phyloP scores from a whole-genome alignment of 2,113 vertebrate genomes.

The Brevimyrus niger region DNA sequence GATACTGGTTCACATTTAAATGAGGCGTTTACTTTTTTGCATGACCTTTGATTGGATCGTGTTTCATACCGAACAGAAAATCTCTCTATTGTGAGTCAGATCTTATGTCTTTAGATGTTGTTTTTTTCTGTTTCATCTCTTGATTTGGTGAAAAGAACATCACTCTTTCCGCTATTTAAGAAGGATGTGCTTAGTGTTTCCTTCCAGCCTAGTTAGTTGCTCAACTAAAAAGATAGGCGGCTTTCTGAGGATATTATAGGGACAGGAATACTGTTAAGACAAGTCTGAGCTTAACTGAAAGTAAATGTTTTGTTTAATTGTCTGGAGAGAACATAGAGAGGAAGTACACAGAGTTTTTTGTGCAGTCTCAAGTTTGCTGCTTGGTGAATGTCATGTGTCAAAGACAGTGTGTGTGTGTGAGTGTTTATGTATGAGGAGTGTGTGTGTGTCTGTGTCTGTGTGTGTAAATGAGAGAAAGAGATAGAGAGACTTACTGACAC shows the following conservation, averaged over 20 bases:
- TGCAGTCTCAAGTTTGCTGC: neutral
- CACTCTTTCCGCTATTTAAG: constrained; percentile 3
- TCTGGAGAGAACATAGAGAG: neutral
- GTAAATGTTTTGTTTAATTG: neutral
- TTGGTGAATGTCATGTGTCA: neutral
- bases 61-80: neutral
- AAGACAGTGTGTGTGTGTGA: neutral
- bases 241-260: no score
- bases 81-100: neutral
- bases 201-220: neutral
- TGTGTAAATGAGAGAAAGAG: neutral
- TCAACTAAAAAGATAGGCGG: neutral
- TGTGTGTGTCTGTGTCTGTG: neutral
- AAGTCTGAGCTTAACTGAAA: neutral
- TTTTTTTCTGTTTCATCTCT: neutral
- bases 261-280: neutral
- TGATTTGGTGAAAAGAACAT: neutral
- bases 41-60: neutral
- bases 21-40: neutral
- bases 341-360: neutral
- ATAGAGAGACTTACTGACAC: neutral
- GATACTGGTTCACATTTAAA: neutral
- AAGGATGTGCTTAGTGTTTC: neutral
- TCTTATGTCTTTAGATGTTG: neutral
- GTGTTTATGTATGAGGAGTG: no score